Evolutionary conservation across 2,888 invertebrate species (phyloP).

Genomic region (Sarcophaga rosellei): DNA sequence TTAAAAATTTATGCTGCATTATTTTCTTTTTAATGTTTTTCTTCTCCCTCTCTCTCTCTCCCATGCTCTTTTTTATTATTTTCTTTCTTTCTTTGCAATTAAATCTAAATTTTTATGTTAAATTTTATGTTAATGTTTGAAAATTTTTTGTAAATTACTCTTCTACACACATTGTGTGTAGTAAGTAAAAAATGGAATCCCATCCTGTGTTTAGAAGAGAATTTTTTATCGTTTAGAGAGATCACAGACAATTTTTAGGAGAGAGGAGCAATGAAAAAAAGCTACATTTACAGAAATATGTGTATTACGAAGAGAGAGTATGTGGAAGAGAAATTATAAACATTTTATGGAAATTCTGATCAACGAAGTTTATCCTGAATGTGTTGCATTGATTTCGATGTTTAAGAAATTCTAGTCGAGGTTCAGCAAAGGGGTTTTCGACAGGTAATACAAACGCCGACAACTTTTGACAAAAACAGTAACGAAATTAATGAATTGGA

Average conservation of each 20-base stretch:
- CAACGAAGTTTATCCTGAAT: no score
- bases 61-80: neutral
- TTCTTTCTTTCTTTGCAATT: slow-evolving; percentile 37
- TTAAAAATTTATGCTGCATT: neutral
- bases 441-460: no score
- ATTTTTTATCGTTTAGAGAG: slow-evolving; percentile 2
- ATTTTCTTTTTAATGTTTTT: neutral
- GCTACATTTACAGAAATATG: no score
- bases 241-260: neutral
- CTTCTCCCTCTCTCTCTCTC: neutral
- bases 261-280: no score
- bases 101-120: slow-evolving; percentile 40
- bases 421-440: no score
- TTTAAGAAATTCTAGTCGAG: no score
- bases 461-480: no score
- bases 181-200: slow-evolving; percentile 20
- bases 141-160: slow-evolving; percentile 26
- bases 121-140: slow-evolving; percentile 22
- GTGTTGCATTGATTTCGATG: no score
- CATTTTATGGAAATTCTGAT: no score
- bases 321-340: no score
- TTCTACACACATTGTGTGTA: neutral
- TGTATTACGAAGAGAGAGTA: no score
- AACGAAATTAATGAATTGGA: no score
- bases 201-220: slow-evolving; percentile 40